Base-by-base conservation (phyloP, 2,797 vertebrate species). In the Scarus forsteni region DNA sequence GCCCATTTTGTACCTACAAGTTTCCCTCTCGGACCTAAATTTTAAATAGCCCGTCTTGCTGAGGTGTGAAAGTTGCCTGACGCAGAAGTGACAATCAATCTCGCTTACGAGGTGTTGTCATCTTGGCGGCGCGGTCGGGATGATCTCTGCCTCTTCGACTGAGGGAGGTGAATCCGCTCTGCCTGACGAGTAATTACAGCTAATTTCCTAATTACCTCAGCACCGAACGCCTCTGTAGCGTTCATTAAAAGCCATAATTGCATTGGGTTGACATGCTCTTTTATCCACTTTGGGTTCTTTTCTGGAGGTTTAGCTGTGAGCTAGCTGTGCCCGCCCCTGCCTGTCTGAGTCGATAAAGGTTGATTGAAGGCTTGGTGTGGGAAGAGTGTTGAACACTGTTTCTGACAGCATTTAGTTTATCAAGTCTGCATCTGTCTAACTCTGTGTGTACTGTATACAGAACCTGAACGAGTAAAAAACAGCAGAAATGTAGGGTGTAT, bases 161-260 rank as follows among this genome's bases (percentile, higher is more conserved):
- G 77, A 70, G 83, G 75, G 85, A 86, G 88, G 88, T 85, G 88
- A 91, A 84, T 84, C 75, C n/a, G 61, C 79, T 76, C 88, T 66
- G 88, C 75, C 84, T 92, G 86, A 80, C 79, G 83, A 88, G 89
- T 90, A 92, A 93, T 93, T 93, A 92, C 50, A 66, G 69, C 86
- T 92, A 91, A 93, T 93, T 93, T 91, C 85, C 90, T 89, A 92
- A 94, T 93, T 93, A 93, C 84, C 84, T 77, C 77, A 70, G 80
- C 75, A 79, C 68, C 58, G 77, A 81, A 90, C 84, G 83, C 83
- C 85, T 85, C 88, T 83, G 83, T 87, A 77, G 78, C 83, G 72
- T 93, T 94, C 91, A 93, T 94, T 94, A 93, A 87, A 92, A 85
- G 87, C 85, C 85, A 83, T 93, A 93, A 94, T 94, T 94, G 90